Percentiles rank a stretch among this genome's conserved stretches.
Conservation (phyloP, 2,113 vertebrate species). For the Misgurnus mizolepis region DNA sequence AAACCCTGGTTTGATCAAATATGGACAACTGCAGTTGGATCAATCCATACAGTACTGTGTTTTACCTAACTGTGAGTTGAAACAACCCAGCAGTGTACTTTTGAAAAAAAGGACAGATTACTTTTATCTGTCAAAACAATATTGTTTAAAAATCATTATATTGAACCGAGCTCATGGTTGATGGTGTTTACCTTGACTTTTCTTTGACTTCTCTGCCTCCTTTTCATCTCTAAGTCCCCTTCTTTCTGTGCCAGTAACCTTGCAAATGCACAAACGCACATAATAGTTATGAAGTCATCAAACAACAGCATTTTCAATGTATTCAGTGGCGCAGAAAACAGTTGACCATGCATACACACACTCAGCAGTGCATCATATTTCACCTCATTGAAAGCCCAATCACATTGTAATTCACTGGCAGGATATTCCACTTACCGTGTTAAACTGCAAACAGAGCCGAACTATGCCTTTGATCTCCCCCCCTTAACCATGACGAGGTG, state of each 20-base stretch:
- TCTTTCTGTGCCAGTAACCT: slow-evolving; percentile 43
- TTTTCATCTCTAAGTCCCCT: background rate
- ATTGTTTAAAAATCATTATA: too few relatives aligned
- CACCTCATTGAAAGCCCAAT: slow-evolving; percentile 37
- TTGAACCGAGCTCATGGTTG: too few relatives aligned
- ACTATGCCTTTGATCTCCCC: slow-evolving; percentile 43
- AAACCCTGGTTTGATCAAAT: too few relatives aligned
- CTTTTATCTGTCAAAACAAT: too few relatives aligned
- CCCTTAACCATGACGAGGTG: slow-evolving; percentile 32
- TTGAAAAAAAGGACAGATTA: too few relatives aligned
- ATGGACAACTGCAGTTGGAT: too few relatives aligned
- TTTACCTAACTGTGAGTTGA: too few relatives aligned
- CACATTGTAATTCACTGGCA: slow-evolving; percentile 44
- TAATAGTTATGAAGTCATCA: slow-evolving; percentile 41
- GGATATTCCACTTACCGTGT: slow-evolving; percentile 9
- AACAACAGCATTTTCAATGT: slow-evolving; percentile 1
- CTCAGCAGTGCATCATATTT: slow-evolving; percentile 6
- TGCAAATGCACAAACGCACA: slow-evolving; percentile 42
- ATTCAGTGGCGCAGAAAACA: background rate
- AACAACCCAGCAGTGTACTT: too few relatives aligned
- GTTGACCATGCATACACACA: background rate
- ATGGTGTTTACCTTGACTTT: background rate
- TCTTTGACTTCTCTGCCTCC: background rate
- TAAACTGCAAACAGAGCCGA: slow-evolving; percentile 41
- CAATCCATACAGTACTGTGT: too few relatives aligned